phyloP scores from a whole-genome alignment of 2,888 invertebrate species.

The Diarsia rubi region DNA sequence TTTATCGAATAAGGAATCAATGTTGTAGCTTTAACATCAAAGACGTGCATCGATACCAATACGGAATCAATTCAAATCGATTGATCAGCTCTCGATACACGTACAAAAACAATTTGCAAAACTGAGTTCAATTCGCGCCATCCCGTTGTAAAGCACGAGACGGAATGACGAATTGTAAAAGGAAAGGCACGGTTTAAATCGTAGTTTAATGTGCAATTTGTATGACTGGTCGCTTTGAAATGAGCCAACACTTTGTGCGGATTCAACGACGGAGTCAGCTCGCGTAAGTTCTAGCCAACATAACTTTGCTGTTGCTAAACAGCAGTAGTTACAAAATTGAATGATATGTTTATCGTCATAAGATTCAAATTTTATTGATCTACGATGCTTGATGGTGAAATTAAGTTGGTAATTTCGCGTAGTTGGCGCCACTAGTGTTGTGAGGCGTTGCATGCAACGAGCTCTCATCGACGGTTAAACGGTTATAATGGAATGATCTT shows the following conservation, averaged over 20 bases:
- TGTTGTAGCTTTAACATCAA: constrained; percentile 51
- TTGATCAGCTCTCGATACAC: constrained; percentile 74
- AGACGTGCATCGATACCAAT: constrained; percentile 60
- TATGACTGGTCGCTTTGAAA: constrained; percentile 82
- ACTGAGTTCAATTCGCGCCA: constrained; percentile 81
- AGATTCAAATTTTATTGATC: constrained; percentile 33
- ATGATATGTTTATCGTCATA: constrained; percentile 50
- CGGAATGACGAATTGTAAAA: constrained; percentile 88
- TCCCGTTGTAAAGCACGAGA: constrained; percentile 84
- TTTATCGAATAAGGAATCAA: constrained; percentile 61
- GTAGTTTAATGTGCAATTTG: constrained; percentile 83
- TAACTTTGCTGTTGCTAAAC: constrained; percentile 46
- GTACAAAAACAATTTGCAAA: constrained; percentile 83
- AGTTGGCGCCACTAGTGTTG: constrained; percentile 83
- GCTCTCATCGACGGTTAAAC: constrained; percentile 72
- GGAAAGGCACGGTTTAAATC: constrained; percentile 84
- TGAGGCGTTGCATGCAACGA: constrained; percentile 76
- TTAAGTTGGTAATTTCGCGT: constrained; percentile 69
- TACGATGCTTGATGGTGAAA: constrained; percentile 39
- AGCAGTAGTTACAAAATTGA: constrained; percentile 24
- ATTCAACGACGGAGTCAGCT: constrained; percentile 77
- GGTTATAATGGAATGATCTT: constrained; percentile 75
- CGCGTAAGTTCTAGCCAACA: constrained; percentile 76
- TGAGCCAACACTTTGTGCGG: constrained; percentile 82
- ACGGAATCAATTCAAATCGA: constrained; percentile 72